Conservation (phyloP, 2,113 vertebrate species). For the Pachypanchax playfairii region DNA sequence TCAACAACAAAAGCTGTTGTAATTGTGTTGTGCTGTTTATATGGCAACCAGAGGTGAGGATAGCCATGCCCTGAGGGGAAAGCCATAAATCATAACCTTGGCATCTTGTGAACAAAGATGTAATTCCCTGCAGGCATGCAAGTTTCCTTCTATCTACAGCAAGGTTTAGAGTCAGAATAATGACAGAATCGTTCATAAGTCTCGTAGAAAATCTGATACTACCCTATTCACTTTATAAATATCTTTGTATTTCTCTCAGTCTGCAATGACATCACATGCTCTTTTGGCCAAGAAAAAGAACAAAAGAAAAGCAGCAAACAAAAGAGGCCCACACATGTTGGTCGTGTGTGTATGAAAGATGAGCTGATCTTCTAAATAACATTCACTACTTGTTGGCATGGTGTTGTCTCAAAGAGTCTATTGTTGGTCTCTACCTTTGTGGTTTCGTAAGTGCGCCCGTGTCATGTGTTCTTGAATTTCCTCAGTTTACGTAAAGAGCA, state of each 20-base stretch:
- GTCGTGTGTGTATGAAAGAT: slow-evolving; percentile 60
- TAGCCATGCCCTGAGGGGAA: slow-evolving; percentile 46
- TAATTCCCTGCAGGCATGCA: slow-evolving; percentile 50
- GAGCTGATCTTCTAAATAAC: slow-evolving; percentile 50
- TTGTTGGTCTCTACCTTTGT: slow-evolving; percentile 58
- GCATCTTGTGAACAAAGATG: slow-evolving; percentile 46
- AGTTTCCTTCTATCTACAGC: slow-evolving; percentile 51
- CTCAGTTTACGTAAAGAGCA: neutral
- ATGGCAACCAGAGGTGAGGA: slow-evolving; percentile 61
- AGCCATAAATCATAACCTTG: slow-evolving; percentile 68
- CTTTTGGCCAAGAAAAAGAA: slow-evolving; percentile 22
- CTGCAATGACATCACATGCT: slow-evolving; percentile 39
- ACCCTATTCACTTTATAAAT: slow-evolving; percentile 18
- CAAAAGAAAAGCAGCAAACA: neutral
- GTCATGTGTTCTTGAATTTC: slow-evolving; percentile 25
- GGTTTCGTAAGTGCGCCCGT: slow-evolving; percentile 16
- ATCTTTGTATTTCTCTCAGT: slow-evolving; percentile 20
- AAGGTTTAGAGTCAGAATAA: slow-evolving; percentile 62
- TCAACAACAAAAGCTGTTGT: slow-evolving; percentile 63
- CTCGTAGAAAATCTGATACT: slow-evolving; percentile 39
- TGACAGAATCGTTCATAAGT: slow-evolving; percentile 43
- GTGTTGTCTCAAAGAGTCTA: slow-evolving; percentile 53
- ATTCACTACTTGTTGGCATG: slow-evolving; percentile 41
- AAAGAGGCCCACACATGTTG: slow-evolving; percentile 29
- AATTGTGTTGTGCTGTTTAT: slow-evolving; percentile 69